Conservation (phyloP, 2,797 vertebrate species). For the Poecilia gillii region DNA sequence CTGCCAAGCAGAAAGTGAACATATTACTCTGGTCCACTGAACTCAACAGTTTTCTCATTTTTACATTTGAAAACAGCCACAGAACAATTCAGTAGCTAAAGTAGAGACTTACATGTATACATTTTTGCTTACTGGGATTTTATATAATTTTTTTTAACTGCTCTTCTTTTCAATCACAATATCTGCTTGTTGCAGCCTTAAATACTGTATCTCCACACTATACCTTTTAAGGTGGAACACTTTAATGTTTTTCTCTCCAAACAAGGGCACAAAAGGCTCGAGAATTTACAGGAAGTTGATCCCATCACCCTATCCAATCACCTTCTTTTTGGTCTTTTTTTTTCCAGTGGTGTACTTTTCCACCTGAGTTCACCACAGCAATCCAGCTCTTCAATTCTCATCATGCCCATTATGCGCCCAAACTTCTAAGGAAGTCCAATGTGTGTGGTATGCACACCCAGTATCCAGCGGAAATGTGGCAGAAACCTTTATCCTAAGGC, state of each 20-base stretch:
- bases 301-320: slow-evolving; percentile 57
- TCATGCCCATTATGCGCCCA: slow-evolving; percentile 20
- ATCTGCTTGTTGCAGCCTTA: neutral
- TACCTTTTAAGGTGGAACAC: slow-evolving; percentile 32
- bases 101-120: neutral
- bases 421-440: slow-evolving; percentile 29
- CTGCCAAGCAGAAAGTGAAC: slow-evolving; percentile 2
- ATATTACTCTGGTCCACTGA: neutral
- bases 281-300: slow-evolving; percentile 35
- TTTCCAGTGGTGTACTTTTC: slow-evolving; percentile 51
- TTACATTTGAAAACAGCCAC: neutral
- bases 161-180: neutral
- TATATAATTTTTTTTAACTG: neutral
- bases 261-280: slow-evolving; percentile 67
- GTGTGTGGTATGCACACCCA: slow-evolving; percentile 27
- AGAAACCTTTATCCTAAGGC: neutral
- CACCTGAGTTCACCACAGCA: slow-evolving; percentile 61
- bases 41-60: neutral
- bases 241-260: slow-evolving; percentile 54
- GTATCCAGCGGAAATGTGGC: slow-evolving; percentile 7
- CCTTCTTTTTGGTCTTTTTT: slow-evolving; percentile 70
- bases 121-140: neutral
- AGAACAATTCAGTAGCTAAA: neutral
- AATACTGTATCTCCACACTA: neutral
- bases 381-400: slow-evolving; percentile 24